A percentile compares a stretch with the other conserved stretches of the same genome.
phyloP scores from a whole-genome alignment of 2,888 invertebrate genomes.

The Linnaemya vulpina region DNA sequence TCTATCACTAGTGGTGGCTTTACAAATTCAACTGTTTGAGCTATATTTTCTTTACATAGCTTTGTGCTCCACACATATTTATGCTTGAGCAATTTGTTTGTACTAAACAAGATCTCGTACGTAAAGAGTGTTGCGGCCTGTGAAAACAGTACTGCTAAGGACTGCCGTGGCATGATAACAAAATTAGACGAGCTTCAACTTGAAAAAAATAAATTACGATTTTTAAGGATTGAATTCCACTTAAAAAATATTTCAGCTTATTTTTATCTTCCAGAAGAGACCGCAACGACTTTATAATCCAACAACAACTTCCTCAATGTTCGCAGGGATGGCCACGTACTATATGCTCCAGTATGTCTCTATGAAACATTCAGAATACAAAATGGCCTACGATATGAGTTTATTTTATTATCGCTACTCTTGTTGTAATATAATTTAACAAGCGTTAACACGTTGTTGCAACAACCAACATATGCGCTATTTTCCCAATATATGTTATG shows the following conservation, averaged over 20 bases:
- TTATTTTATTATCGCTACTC: slow-evolving; percentile 49
- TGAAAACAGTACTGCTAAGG: too few species aligned
- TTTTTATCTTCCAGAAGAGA: neutral
- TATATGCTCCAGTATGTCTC: slow-evolving; percentile 1
- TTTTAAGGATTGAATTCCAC: too few species aligned
- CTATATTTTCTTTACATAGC: too few species aligned
- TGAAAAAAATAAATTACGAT: too few species aligned
- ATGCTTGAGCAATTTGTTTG: too few species aligned
- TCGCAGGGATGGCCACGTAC: neutral
- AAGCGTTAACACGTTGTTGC: slow-evolving; percentile 74
- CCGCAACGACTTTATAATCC: neutral
- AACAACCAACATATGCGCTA: slow-evolving; percentile 76
- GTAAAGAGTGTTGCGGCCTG: too few species aligned
- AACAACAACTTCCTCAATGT: neutral
- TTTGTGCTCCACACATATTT: too few species aligned
- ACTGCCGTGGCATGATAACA: too few species aligned
- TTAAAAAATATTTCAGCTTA: neutral
- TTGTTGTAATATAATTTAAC: slow-evolving; percentile 65
- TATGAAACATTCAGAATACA: slow-evolving; percentile 56
- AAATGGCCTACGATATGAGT: slow-evolving; percentile 69
- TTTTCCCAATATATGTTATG: slow-evolving; percentile 51
- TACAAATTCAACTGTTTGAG: too few species aligned
- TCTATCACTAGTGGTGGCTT: too few species aligned
- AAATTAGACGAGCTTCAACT: too few species aligned
- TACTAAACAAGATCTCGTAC: too few species aligned